Evolutionary conservation across 37 sponge, comb jelly and placozoan genomes (phyloP).

Genomic region (Geodia barretti): DNA sequence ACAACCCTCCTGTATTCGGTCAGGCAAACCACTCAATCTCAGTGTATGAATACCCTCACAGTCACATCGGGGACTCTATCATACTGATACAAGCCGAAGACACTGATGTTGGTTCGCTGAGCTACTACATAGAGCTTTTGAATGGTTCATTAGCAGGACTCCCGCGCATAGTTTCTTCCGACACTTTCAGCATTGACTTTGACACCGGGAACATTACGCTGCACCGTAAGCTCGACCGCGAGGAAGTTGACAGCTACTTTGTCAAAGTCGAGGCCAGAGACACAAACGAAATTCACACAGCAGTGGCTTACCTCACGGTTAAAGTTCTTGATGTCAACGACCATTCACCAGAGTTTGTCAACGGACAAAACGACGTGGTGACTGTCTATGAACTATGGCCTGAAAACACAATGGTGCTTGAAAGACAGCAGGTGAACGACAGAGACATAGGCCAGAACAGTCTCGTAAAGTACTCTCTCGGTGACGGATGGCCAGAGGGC

Average conservation of each 20-base stretch:
- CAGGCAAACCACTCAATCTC: slow-evolving; percentile 39
- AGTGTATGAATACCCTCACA: slow-evolving; percentile 47
- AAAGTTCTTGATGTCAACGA: slow-evolving; percentile 78
- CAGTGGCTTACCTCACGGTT: slow-evolving; percentile 25
- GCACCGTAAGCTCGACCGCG: slow-evolving; percentile 45
- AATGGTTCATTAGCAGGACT: not conserved
- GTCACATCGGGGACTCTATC: slow-evolving; percentile 19
- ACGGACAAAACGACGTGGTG: not conserved
- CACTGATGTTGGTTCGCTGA: slow-evolving; percentile 26
- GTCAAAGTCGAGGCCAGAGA: slow-evolving; percentile 40
- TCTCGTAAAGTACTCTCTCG: slow-evolving; percentile 32
- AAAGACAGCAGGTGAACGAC: slow-evolving; percentile 25
- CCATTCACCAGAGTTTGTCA: slow-evolving; percentile 43
- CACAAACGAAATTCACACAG: slow-evolving; percentile 6
- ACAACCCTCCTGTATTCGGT: slow-evolving; percentile 52
- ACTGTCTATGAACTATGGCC: slow-evolving; percentile 15
- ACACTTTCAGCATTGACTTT: slow-evolving; percentile 46
- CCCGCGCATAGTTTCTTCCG: not conserved
- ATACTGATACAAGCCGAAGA: slow-evolving; percentile 55
- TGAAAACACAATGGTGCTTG: slow-evolving; percentile 13
- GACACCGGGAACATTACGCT: slow-evolving; percentile 38
- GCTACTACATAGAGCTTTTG: slow-evolving; percentile 15
- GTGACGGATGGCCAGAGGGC: slow-evolving; percentile 13
- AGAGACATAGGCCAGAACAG: slow-evolving; percentile 36
- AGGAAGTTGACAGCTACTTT: slow-evolving; percentile 38